phyloP scores from a whole-genome alignment of 2,888 invertebrate species.

The Dryobota labecula region DNA sequence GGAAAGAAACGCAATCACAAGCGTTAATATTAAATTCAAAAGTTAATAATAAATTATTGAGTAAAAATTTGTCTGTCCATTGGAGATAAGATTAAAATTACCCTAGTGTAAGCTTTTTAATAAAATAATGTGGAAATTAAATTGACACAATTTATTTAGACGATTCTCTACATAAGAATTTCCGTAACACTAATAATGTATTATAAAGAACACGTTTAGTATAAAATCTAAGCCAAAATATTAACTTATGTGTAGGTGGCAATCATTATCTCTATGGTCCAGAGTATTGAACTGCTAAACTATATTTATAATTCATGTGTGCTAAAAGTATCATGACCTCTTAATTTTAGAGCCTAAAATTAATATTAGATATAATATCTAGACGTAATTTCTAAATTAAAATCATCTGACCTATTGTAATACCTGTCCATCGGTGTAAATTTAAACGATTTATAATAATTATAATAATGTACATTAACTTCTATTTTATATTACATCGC shows the following conservation, averaged over 20 bases:
- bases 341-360: constrained; percentile 83
- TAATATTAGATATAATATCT: constrained; percentile 69
- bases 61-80: constrained; percentile 67
- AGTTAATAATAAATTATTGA: constrained; percentile 32
- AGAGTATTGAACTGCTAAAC: constrained; percentile 72
- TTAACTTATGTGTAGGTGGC: constrained; percentile 78
- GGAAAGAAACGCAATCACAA: constrained; percentile 56
- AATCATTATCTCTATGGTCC: constrained; percentile 76
- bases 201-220: constrained; percentile 67
- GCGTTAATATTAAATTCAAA: constrained; percentile 56
- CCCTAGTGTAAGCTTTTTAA: constrained; percentile 66
- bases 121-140: constrained; percentile 82
- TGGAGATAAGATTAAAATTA: constrained; percentile 60
- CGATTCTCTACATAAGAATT: constrained; percentile 83
- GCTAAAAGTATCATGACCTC: constrained; percentile 77
- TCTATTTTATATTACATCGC: constrained; percentile 85
- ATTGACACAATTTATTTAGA: constrained; percentile 87
- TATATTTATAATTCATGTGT: constrained; percentile 74
- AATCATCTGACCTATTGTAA: constrained; percentile 71
- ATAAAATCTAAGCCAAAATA: constrained; percentile 79
- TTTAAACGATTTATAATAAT: constrained; percentile 78
- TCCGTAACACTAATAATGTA: constrained; percentile 78
- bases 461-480: constrained; percentile 83
- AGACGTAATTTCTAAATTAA: constrained; percentile 70
- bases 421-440: constrained; percentile 74